phyloP scores from a whole-genome alignment of 2,888 invertebrate species.

The Pachycephus smyrnensis region DNA sequence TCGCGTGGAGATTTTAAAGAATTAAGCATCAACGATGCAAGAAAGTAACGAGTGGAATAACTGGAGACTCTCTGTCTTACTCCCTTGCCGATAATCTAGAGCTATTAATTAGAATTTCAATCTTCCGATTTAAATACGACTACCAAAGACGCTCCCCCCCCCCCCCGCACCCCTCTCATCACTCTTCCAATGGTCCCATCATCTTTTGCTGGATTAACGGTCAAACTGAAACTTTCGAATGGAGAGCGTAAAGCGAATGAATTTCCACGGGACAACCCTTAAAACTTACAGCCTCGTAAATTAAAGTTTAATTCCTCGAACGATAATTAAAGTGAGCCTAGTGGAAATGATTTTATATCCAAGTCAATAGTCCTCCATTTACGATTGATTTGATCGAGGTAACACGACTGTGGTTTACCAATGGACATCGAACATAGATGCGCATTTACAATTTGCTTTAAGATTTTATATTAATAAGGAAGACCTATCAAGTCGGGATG shows the following conservation, averaged over 20 bases:
- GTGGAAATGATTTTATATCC: background rate
- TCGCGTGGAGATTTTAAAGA: slow-evolving; percentile 15
- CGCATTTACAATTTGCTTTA: background rate
- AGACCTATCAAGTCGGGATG: background rate
- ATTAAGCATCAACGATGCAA: slow-evolving; percentile 25
- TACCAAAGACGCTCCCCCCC: background rate
- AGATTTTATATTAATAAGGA: background rate
- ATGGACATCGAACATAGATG: background rate
- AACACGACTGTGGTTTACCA: background rate
- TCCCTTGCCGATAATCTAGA: slow-evolving; percentile 44
- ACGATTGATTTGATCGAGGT: background rate
- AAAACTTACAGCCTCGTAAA: slow-evolving; percentile 35
- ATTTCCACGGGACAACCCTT: slow-evolving; percentile 22
- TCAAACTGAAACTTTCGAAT: slow-evolving; percentile 44
- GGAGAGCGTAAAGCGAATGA: slow-evolving; percentile 37
- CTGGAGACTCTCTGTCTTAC: slow-evolving; percentile 26
- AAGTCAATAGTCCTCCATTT: background rate
- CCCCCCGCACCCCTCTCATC: background rate
- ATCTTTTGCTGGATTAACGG: slow-evolving; percentile 31
- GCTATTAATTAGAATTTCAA: slow-evolving; percentile 59
- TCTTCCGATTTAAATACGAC: slow-evolving; percentile 28
- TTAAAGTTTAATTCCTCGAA: slow-evolving; percentile 46
- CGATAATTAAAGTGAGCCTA: slow-evolving; percentile 38
- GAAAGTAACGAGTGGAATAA: slow-evolving; percentile 30
- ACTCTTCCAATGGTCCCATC: background rate